A percentile compares a stretch with the other conserved stretches of the same genome.
phyloP scores from a whole-genome alignment of 2,113 vertebrate genomes.

The Ondatra zibethicus region DNA sequence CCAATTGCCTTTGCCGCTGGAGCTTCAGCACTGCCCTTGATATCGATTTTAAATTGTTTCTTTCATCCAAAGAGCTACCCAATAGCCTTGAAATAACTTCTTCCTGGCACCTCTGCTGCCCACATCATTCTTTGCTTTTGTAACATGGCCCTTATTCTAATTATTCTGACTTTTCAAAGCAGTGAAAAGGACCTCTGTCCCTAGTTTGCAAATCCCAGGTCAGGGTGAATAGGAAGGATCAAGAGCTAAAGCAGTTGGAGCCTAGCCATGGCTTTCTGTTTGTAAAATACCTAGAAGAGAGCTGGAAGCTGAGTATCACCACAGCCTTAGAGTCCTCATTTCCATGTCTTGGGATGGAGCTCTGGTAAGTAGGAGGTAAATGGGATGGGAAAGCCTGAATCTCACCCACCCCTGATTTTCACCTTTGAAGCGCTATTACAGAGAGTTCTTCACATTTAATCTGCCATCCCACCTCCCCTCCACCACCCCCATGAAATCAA shows the following conservation, averaged over 20 bases:
- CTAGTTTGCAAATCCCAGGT: constrained; percentile 9
- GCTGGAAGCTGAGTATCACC: background rate
- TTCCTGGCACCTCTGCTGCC: background rate
- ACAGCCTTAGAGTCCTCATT: background rate
- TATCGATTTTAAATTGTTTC: constrained; percentile 4
- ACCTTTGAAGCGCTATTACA: background rate
- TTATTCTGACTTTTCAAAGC: constrained; percentile 43
- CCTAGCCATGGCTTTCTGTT: background rate
- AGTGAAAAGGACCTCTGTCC: background rate
- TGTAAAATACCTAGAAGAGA: background rate
- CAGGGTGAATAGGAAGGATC: constrained; percentile 9
- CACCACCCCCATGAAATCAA: background rate
- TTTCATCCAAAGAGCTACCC: constrained; percentile 27
- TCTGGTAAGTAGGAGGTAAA: background rate
- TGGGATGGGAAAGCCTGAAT: background rate
- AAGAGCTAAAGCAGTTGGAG: background rate
- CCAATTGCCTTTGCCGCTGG: background rate
- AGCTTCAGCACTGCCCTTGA: background rate
- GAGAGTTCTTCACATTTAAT: background rate
- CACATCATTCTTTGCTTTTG: background rate
- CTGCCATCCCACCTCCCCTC: background rate
- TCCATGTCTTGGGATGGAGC: background rate
- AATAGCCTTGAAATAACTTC: constrained; percentile 35
- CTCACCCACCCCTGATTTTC: background rate
- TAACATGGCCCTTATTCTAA: background rate